Evolutionary conservation across 2,888 invertebrate genomes (phyloP).

Genomic region (Pelosia muscerda): DNA sequence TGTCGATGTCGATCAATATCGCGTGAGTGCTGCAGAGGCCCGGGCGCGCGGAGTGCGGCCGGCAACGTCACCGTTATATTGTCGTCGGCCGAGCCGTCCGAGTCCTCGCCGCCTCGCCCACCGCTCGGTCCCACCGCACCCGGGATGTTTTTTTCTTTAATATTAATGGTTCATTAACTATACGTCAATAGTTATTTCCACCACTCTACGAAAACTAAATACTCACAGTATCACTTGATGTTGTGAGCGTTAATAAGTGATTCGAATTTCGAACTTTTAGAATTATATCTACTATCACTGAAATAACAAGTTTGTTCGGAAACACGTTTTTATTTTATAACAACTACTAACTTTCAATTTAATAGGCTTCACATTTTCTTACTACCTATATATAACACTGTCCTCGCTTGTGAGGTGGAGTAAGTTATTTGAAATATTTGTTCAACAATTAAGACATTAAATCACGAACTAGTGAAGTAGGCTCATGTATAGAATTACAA

Average conservation of each 20-base stretch:
- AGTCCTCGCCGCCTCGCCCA: conserved; percentile 66
- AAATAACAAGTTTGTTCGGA: too few relatives aligned
- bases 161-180: conserved; percentile 25
- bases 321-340: too few relatives aligned
- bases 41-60: conserved; percentile 57
- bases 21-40: conserved; percentile 38
- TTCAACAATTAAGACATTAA: too few relatives aligned
- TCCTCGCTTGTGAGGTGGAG: too few relatives aligned
- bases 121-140: conserved; percentile 26
- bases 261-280: neutral
- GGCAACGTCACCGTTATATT: conserved; percentile 88
- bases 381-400: too few relatives aligned
- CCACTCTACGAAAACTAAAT: neutral
- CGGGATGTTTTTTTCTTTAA: conserved; percentile 51
- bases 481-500: too few relatives aligned
- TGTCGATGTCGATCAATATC: conserved; percentile 46
- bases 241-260: neutral
- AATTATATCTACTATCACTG: too few relatives aligned
- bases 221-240: neutral
- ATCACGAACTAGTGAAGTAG: too few relatives aligned
- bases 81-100: conserved; percentile 86
- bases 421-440: too few relatives aligned
- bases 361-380: too few relatives aligned
- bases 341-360: too few relatives aligned
- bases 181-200: neutral